Percentiles rank a stretch among this genome's conserved stretches.
phyloP scores from a whole-genome alignment of 2,113 vertebrate species.

The Misgurnus anguillicaudatus region DNA sequence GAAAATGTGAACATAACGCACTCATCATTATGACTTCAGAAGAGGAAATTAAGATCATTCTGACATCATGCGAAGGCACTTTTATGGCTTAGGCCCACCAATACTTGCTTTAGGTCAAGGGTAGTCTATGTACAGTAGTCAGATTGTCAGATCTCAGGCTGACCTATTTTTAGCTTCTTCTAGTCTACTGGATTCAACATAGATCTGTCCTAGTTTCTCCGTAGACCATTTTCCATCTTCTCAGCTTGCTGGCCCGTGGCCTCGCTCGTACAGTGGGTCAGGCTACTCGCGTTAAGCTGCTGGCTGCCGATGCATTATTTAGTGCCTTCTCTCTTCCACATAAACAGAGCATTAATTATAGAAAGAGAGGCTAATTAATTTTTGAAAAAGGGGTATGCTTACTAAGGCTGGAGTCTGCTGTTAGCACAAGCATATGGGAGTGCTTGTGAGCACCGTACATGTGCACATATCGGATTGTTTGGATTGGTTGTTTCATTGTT shows the following conservation, averaged over 20 bases:
- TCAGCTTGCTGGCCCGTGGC: not conserved
- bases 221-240: conserved; percentile 28
- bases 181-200: not conserved
- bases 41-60: too few relatives aligned
- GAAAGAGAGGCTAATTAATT: conserved; percentile 68
- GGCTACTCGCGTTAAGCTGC: conserved; percentile 14
- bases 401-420: conserved; percentile 34
- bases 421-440: conserved; percentile 38
- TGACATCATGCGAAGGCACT: too few relatives aligned
- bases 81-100: too few relatives aligned
- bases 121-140: not conserved
- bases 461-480: conserved; percentile 16
- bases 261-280: conserved; percentile 3
- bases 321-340: conserved; percentile 65
- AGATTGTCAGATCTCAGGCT: not conserved
- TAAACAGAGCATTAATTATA: conserved; percentile 70
- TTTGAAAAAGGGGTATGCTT: conserved; percentile 58
- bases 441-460: conserved; percentile 4
- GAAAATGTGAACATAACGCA: too few relatives aligned
- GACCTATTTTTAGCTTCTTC: conserved; percentile 27
- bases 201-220: not conserved
- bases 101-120: not conserved
- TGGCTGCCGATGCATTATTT: conserved; percentile 64
- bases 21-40: too few relatives aligned
- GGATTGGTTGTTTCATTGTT: not conserved